Evolutionary conservation across 2,888 invertebrate species (phyloP), one percentile per base, ranked within the genome.

Genomic region (Acrobeloides nanus): DNA sequence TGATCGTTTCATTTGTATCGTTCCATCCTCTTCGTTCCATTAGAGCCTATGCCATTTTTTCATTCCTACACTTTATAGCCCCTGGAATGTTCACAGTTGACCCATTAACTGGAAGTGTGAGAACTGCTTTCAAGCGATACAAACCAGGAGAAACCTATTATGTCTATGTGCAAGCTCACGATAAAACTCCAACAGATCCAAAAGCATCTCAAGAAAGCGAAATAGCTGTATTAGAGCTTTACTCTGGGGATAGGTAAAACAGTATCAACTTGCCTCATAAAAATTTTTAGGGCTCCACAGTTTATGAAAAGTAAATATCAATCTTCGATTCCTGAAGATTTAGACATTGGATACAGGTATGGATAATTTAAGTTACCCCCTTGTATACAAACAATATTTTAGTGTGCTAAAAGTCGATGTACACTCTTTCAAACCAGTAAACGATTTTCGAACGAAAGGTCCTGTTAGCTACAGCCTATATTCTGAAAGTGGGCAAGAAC

Each of bases 321-420:
- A 73, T 89, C 90, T 0, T 88, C 88, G 74, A 90, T 95, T 60
- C 88, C 89, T 1, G 95, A 97, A 77, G 90, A 92, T 52, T 89
- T 89, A 76, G 88, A 88, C 32, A 84, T 89, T 64, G 89, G 89
- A 56, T 89, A 89, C 59, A 87, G 66, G 67, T 67, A 32, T 21
- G 40, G 41, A 15, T 43, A 47, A 15, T 10, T 29, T 10, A 12
- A 12, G 10, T 29, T 15, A 15, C 12, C 29, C 10, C 29, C 10
- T 29, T 15, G 10, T 29, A 29, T 12, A 10, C 29, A 12, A 29
- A 10, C 12, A 15, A 10, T 15, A 6, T 81, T 66, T 31, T 63
- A 92, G 90, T 75, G 89, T 92, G 46, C 88, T 92, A 75, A 89
- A 89, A 27, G 88, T 95, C 57, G 89, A 90, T 79, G 93, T 93